Percentiles rank a stretch among this genome's conserved stretches.
phyloP scores from a whole-genome alignment of 2,113 vertebrate genomes.

The Corydoras maculifer region DNA sequence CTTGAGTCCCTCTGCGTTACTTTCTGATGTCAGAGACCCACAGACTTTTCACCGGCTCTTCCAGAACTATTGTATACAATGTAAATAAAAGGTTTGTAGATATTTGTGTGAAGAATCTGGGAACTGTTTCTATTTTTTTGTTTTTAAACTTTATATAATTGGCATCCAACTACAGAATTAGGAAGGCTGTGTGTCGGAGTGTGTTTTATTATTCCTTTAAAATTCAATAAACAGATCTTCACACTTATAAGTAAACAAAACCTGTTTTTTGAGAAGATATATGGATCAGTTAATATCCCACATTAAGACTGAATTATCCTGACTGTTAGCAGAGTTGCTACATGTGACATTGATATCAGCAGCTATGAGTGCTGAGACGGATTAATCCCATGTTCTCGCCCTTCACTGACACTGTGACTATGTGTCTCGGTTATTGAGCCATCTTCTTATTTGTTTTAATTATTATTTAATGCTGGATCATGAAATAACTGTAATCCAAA shows the following conservation, averaged over 20 bases:
- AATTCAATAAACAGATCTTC: conserved; percentile 41
- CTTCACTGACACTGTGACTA: too few relatives aligned
- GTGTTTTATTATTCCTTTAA: conserved; percentile 16
- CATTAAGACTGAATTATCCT: neutral
- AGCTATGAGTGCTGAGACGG: too few relatives aligned
- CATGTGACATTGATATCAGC: too few relatives aligned
- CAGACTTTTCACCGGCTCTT: neutral
- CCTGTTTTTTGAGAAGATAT: too few relatives aligned
- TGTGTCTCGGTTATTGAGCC: too few relatives aligned
- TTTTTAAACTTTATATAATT: conserved; percentile 34
- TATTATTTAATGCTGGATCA: too few relatives aligned
- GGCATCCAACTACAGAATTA: conserved; percentile 20
- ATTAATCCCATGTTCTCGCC: too few relatives aligned
- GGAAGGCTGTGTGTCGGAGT: neutral
- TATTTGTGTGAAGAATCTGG: conserved; percentile 41
- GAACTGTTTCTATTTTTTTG: conserved; percentile 38
- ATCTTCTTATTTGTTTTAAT: too few relatives aligned
- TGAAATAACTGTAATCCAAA: too few relatives aligned
- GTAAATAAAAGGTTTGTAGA: conserved; percentile 63
- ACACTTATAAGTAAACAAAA: neutral
- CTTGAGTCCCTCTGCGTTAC: neutral
- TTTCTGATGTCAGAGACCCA: conserved; percentile 6
- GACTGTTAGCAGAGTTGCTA: too few relatives aligned
- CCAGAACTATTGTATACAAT: conserved; percentile 61
- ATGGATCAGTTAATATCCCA: neutral